Conservation (phyloP, 2,888 invertebrate genomes). For the Pelosia muscerda region DNA sequence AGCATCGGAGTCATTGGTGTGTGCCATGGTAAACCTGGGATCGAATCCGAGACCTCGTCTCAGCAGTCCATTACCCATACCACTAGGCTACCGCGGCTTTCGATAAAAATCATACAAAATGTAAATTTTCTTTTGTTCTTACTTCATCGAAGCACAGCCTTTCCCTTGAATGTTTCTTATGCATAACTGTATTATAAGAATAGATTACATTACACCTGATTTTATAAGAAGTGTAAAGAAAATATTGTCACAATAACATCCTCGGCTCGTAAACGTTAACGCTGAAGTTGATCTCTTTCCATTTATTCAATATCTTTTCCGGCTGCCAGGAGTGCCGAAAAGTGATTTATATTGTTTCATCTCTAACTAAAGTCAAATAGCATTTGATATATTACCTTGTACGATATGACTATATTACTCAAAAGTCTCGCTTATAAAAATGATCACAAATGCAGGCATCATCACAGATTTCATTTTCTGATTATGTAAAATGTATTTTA, state of each 20-base stretch:
- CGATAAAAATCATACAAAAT: no score
- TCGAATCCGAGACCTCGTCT: no score
- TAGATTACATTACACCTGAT: no score
- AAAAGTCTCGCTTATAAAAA: slow-evolving; percentile 11
- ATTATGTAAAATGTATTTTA: not conserved
- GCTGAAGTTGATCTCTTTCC: slow-evolving; percentile 14
- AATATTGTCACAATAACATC: not conserved
- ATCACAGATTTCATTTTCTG: not conserved
- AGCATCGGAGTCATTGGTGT: no score
- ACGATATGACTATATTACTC: not conserved
- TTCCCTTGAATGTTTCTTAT: not conserved
- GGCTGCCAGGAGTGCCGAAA: not conserved
- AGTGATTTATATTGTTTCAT: slow-evolving; percentile 24
- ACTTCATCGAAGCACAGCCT: no score
- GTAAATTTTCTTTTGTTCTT: no score
- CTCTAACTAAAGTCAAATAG: slow-evolving; percentile 12
- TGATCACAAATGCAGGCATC: not conserved
- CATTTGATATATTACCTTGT: slow-evolving; percentile 11
- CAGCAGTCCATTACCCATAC: no score
- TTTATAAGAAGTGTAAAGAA: not conserved
- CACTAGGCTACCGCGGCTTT: no score
- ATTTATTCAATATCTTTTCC: slow-evolving; percentile 16
- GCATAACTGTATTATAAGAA: not conserved
- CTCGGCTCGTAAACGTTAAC: not conserved
- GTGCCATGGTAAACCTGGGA: no score